These are phyloP conservation scores for Kryptopterus vitreolus DNA, from an alignment of 2,797 vertebrate genomes.

Conservation along the genomic window DNA sequence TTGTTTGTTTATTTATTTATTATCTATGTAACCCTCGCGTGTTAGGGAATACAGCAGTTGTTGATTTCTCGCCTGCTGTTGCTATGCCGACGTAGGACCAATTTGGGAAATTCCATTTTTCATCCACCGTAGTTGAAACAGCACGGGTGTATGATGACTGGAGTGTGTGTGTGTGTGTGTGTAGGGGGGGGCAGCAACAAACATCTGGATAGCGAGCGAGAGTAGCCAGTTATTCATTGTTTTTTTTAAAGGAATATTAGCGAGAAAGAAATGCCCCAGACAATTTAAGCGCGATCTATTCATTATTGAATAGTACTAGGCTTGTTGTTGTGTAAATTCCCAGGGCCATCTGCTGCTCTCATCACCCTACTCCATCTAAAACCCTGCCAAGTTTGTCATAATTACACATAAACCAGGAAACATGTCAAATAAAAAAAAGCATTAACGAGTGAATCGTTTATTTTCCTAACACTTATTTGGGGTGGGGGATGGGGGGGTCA, in stretches of 20 bases:
- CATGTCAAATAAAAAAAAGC: neutral
- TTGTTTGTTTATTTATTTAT: no score
- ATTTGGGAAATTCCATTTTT: neutral
- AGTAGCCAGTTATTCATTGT: neutral
- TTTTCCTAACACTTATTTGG: neutral
- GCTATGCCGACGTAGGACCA: constrained; percentile 14
- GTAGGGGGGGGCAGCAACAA: no score
- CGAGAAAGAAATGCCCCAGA: neutral
- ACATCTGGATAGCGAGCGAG: neutral
- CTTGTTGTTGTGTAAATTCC: neutral
- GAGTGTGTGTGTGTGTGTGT: no score
- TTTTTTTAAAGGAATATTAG: neutral
- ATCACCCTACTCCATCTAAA: constrained; percentile 32
- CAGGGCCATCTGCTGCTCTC: constrained; percentile 24
- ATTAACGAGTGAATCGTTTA: neutral
- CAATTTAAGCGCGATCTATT: neutral
- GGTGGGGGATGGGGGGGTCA: neutral
- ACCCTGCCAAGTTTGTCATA: neutral
- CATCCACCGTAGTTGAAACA: neutral
- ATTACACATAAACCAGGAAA: constrained; percentile 21
- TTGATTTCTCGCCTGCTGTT: constrained; percentile 19
- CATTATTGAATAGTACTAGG: neutral
- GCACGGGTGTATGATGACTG: neutral
- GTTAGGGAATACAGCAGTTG: no score
- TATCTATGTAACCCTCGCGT: no score